Percentiles rank a stretch among this genome's conserved stretches.
Conservation (phyloP, 2,113 vertebrate genomes). For the Colistium nudipinnis region DNA sequence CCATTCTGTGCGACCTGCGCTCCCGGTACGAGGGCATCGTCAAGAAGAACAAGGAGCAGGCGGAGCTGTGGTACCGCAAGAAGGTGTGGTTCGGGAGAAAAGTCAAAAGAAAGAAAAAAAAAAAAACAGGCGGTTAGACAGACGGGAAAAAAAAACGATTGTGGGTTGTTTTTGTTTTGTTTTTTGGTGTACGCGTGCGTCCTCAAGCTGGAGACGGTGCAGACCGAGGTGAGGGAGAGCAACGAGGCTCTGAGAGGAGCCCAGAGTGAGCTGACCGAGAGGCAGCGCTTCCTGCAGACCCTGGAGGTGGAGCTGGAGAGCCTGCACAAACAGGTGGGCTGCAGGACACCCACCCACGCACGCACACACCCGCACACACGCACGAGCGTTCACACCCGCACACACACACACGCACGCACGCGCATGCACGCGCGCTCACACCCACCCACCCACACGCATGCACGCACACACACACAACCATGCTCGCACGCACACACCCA, state of each 20-base stretch:
- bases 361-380: too few relatives aligned
- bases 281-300: conserved; percentile 83
- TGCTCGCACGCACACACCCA: too few relatives aligned
- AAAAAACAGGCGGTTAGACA: background rate
- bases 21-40: conserved; percentile 84
- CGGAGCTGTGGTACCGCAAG: conserved; percentile 83
- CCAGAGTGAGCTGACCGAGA: conserved; percentile 79
- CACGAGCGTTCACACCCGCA: too few relatives aligned
- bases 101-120: background rate
- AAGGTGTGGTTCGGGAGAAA: conserved; percentile 78
- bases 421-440: too few relatives aligned
- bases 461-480: too few relatives aligned
- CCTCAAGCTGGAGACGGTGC: conserved; percentile 79
- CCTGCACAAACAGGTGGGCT: conserved; percentile 83
- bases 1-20: conserved; percentile 78
- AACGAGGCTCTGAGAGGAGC: conserved; percentile 78
- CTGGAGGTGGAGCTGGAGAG: conserved; percentile 84
- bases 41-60: conserved; percentile 84
- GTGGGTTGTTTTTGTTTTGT: background rate
- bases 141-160: background rate
- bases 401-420: too few relatives aligned
- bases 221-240: conserved; percentile 81
- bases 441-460: too few relatives aligned
- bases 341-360: too few relatives aligned
- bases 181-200: background rate